Conservation (phyloP, 2,113 vertebrate species). For the Pholis gunnellus region DNA sequence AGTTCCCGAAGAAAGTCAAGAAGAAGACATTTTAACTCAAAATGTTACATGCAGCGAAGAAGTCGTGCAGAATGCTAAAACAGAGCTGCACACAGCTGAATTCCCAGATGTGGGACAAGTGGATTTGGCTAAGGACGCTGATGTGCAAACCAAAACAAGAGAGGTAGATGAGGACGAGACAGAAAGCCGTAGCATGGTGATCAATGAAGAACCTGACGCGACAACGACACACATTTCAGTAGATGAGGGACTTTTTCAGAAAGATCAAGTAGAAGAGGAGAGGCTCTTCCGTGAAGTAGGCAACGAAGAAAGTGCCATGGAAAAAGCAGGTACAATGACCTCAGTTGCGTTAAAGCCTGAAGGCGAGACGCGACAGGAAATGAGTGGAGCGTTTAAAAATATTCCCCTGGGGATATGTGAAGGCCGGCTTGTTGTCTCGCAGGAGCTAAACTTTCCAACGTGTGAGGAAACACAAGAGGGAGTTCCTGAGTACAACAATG, state of each 20-base stretch:
- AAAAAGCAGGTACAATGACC: background rate
- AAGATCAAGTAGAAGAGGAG: slow-evolving; percentile 14
- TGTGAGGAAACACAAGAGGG: slow-evolving; percentile 64
- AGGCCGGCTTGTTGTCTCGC: slow-evolving; percentile 41
- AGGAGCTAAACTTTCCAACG: slow-evolving; percentile 33
- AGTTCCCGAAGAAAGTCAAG: slow-evolving; percentile 5
- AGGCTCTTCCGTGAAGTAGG: background rate
- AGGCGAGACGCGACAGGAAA: slow-evolving; percentile 61
- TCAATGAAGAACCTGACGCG: background rate
- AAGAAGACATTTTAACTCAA: slow-evolving; percentile 8
- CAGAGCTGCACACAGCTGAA: background rate
- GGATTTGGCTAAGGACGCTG: background rate
- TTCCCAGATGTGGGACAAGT: slow-evolving; percentile 8
- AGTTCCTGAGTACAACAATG: slow-evolving; percentile 74
- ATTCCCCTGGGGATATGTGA: slow-evolving; percentile 21
- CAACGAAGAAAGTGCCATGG: background rate
- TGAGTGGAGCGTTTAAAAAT: slow-evolving; percentile 26
- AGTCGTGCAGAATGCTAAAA: background rate
- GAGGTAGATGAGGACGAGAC: background rate
- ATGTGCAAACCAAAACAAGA: slow-evolving; percentile 30
- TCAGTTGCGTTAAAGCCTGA: slow-evolving; percentile 38
- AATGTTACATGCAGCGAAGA: background rate
- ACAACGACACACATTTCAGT: background rate
- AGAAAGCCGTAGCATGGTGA: background rate
- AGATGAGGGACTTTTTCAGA: slow-evolving; percentile 1